phyloP scores from a whole-genome alignment of 2,888 invertebrate species.

The Melipona beecheii region DNA sequence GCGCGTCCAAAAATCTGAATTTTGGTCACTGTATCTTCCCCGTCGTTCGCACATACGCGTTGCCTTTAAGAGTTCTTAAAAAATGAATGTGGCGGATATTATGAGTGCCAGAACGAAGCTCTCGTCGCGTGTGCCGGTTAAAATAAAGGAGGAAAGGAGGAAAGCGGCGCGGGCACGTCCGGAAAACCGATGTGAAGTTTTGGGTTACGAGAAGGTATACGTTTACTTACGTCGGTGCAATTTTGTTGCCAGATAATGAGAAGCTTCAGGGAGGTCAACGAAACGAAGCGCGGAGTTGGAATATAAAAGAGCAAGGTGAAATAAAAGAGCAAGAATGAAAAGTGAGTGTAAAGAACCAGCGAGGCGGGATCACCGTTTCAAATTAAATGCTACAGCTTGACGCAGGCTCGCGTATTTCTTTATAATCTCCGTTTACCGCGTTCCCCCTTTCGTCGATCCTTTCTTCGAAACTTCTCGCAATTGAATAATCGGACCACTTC shows the following conservation, averaged over 20 bases:
- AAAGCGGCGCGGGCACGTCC: background rate
- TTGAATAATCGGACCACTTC: background rate
- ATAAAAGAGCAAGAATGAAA: constrained; percentile 5
- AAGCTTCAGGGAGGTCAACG: background rate
- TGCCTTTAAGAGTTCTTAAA: background rate
- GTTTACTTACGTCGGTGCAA: constrained; percentile 25
- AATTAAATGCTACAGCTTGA: constrained; percentile 8
- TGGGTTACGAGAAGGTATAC: background rate
- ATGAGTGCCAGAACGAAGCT: background rate
- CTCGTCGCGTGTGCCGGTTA: background rate
- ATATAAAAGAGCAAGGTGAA: constrained; percentile 10
- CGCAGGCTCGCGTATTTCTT: background rate
- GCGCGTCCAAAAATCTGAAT: too few species aligned
- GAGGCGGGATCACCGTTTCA: background rate
- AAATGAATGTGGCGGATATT: background rate
- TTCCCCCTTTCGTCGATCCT: background rate
- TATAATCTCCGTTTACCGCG: background rate
- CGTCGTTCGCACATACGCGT: background rate
- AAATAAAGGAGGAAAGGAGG: background rate
- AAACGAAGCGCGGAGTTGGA: background rate
- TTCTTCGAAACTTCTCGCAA: background rate
- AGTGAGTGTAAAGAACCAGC: constrained; percentile 8
- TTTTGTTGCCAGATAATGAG: constrained; percentile 14
- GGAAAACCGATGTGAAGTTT: constrained; percentile 9
- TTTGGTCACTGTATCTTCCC: background rate